Evolutionary conservation across 2,113 vertebrate genomes (phyloP).

Genomic region (Stercorarius parasiticus): DNA sequence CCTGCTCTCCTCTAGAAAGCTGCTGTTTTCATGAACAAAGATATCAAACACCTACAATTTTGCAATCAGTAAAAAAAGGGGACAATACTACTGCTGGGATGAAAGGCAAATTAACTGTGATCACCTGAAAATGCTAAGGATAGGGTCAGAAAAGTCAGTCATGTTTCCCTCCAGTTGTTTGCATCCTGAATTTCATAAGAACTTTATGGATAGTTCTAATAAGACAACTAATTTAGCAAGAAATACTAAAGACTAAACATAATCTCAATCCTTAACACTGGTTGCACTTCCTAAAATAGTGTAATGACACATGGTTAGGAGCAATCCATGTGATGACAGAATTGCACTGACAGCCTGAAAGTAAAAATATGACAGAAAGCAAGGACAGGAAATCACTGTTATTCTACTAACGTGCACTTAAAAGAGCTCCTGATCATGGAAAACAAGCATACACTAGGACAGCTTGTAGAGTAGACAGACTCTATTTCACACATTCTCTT

Average conservation of each 20-base stretch:
- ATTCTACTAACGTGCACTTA: neutral
- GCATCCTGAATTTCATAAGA: neutral
- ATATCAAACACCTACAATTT: neutral
- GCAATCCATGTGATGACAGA: neutral
- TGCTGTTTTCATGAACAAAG: neutral
- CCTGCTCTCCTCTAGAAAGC: neutral
- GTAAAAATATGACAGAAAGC: neutral
- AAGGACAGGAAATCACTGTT: neutral
- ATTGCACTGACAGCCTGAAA: neutral
- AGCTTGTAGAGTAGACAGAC: neutral
- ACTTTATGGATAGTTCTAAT: neutral
- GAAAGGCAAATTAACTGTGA: neutral
- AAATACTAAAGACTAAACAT: neutral
- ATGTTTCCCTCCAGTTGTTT: neutral
- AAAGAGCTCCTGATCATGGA: neutral
- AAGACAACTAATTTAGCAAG: neutral
- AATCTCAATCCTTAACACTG: neutral
- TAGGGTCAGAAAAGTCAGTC: neutral
- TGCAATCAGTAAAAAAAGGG: neutral
- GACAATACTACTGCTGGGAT: accelerated
- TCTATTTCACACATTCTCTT: neutral
- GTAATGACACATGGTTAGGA: neutral
- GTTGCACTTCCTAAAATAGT: neutral
- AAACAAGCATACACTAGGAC: neutral
- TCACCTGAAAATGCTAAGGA: neutral